Evolutionary conservation across 2,888 invertebrate genomes (phyloP), one percentile per base, ranked within the genome.

Genomic region (Troides helena): DNA sequence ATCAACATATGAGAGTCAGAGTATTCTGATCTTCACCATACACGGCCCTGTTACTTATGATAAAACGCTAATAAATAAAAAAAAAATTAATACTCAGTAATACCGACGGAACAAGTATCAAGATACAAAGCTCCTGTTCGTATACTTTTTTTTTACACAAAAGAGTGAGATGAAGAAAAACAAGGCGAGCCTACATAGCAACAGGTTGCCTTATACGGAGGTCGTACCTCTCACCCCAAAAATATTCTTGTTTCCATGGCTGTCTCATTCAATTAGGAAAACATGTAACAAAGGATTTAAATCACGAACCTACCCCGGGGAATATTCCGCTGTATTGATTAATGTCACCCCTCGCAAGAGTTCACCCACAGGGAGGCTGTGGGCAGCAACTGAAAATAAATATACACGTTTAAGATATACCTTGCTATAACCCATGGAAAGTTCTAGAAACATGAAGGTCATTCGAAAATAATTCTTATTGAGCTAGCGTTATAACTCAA

Each of bases 251-350:
- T 53, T 53, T 7, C 6, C n/a, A 53, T n/a, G 53, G n/a, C 53
- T 5, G 1, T 18, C 53, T n/a, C 17, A 2, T 12, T 65, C n/a
- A 23, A 21, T 14, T 58, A 23, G n/a, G 7, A 21, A 14, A 65
- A 60, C 7, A 18, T 17, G 50, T 57, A 64, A 68, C 68, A 68
- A 68, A 64, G 68, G 53, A 60, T 59, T 39, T 30, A n/a, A 63
- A 63, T 68, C 68, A 53, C 23, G 68, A 68, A 68, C 46, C 50
- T 53, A 64, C 60, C 46, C 30, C 46, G 58, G 66, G 58, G 57
- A 66, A 64, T 21, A 46, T 62, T 57, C 14, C 21, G 6, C 59
- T 50, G 36, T 59, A 67, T 67, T 67, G 53, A 53, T 61, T 53
- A 10, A 36, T 36, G 67, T 36, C 61, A n/a, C 61, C 43, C 25